Evolutionary conservation across 2,113 vertebrate genomes (phyloP).

Genomic region (Chelonoidis abingdonii): DNA sequence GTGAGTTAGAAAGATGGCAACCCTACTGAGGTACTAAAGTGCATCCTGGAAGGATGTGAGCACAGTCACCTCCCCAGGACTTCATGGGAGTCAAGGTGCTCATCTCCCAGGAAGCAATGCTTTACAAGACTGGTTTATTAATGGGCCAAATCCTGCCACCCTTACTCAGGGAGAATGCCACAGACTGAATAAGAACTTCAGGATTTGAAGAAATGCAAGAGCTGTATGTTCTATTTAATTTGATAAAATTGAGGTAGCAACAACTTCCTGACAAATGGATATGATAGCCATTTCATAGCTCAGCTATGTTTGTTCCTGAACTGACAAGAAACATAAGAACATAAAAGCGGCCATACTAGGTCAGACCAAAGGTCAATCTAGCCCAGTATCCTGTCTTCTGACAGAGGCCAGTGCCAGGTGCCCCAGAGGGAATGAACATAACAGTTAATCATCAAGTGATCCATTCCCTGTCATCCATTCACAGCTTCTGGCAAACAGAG

Average conservation of each 20-base stretch:
- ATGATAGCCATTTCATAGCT: neutral
- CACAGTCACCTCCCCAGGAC: neutral
- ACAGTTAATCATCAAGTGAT: too few species aligned
- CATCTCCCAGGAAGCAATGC: neutral
- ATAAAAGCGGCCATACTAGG: too few species aligned
- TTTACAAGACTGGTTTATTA: neutral
- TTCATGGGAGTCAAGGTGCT: neutral
- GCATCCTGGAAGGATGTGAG: neutral
- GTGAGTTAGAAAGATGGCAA: too few species aligned
- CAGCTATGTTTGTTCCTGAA: neutral
- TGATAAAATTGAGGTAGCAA: neutral
- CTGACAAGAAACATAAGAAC: conserved; percentile 9
- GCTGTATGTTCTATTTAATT: conserved; percentile 34
- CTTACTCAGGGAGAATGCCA: conserved; percentile 28
- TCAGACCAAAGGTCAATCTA: too few species aligned
- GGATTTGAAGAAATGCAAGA: too few species aligned
- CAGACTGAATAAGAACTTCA: neutral
- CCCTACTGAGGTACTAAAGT: neutral
- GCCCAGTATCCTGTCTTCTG: too few species aligned
- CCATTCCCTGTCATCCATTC: too few species aligned
- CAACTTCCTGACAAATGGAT: neutral
- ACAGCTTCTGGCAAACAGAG: too few species aligned
- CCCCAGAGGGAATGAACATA: too few species aligned
- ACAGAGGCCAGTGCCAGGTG: too few species aligned
- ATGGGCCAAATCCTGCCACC: neutral